A percentile compares a stretch with the other conserved stretches of the same genome.
Evolutionary conservation across 2,113 vertebrate genomes (phyloP).

Genomic region (Chaenogobius annularis): DNA sequence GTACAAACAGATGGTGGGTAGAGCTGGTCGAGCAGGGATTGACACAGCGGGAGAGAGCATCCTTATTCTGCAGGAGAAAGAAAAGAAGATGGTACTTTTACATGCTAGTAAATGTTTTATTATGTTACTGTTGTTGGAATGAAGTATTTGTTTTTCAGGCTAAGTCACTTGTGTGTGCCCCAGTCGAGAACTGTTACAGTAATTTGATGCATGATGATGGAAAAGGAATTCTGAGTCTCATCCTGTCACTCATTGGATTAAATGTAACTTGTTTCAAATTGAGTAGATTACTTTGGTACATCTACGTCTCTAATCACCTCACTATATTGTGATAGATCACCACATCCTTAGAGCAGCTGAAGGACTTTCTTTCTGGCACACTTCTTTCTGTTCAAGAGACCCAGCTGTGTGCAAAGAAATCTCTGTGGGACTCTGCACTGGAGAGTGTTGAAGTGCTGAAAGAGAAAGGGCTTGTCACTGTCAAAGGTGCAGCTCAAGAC

Average conservation of each 20-base stretch:
- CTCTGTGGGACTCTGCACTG: constrained; percentile 73
- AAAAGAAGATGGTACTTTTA: constrained; percentile 79
- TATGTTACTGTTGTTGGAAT: neutral
- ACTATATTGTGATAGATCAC: constrained; percentile 77
- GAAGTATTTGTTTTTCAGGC: constrained; percentile 73
- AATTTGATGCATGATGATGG: constrained; percentile 80
- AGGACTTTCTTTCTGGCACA: constrained; percentile 81
- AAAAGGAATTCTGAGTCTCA: constrained; percentile 83
- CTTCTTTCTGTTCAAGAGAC: constrained; percentile 85
- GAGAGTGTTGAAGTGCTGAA: constrained; percentile 76
- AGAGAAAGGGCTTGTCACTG: constrained; percentile 81
- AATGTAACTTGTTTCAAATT: constrained; percentile 76
- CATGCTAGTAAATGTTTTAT: neutral
- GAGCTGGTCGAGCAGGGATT: constrained; percentile 93
- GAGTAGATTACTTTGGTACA: neutral
- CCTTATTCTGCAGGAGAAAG: constrained; percentile 89
- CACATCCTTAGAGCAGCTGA: constrained; percentile 73
- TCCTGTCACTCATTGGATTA: constrained; percentile 90
- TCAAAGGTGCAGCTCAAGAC: neutral
- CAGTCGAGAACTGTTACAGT: constrained; percentile 89
- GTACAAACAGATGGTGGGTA: constrained; percentile 96
- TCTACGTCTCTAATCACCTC: neutral
- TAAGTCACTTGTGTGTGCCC: constrained; percentile 80
- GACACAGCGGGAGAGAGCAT: constrained; percentile 90
- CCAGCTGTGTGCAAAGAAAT: constrained; percentile 77